phyloP scores from a whole-genome alignment of 2,113 vertebrate species.

The Melanerpes aurifrons region DNA sequence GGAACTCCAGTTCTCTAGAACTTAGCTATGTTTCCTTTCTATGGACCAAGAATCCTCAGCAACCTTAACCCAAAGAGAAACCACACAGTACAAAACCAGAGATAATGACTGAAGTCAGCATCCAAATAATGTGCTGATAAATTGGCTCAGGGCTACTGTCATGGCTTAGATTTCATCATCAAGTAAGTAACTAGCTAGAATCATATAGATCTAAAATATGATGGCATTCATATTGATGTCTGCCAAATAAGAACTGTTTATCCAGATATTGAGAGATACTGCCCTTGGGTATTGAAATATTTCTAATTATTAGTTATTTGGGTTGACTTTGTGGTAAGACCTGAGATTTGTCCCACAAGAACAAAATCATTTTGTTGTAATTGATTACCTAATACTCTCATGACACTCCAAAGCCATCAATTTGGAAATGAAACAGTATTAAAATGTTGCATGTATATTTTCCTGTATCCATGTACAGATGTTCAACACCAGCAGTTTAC shows the following conservation, averaged over 20 bases:
- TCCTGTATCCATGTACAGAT: slow-evolving; percentile 37
- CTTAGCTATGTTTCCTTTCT: background rate
- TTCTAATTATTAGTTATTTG: slow-evolving; percentile 29
- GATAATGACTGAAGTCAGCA: background rate
- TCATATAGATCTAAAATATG: background rate
- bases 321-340: slow-evolving; percentile 29
- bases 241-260: background rate
- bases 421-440: slow-evolving; percentile 60
- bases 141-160: background rate
- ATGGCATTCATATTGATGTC: background rate
- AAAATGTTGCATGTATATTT: slow-evolving; percentile 34
- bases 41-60: background rate
- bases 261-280: background rate
- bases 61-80: background rate
- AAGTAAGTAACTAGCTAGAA: background rate
- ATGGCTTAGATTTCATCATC: background rate
- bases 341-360: slow-evolving; percentile 31
- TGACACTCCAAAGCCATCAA: slow-evolving; percentile 25
- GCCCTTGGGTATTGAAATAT: slow-evolving; percentile 20
- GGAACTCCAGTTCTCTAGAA: background rate
- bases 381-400: background rate
- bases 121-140: background rate
- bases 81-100: background rate
- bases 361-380: background rate
- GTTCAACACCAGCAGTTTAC: slow-evolving; percentile 63